Evolutionary conservation across 1,140 invertebrate genomes (phyloP).

Genomic region (Drosophila serrata): DNA sequence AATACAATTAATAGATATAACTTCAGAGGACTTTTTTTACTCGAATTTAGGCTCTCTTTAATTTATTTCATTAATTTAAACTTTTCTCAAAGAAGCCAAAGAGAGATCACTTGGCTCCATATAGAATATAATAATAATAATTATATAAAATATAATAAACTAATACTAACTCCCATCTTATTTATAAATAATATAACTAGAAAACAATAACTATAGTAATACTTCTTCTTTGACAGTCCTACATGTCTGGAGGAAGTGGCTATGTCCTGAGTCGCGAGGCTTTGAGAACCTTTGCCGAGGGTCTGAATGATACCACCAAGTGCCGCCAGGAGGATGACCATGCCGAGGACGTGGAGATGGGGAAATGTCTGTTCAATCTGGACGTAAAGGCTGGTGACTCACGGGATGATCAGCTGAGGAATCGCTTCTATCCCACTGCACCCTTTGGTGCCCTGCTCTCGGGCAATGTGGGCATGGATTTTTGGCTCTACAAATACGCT

Average conservation of each 20-base stretch:
- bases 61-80: no score
- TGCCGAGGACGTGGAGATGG: conserved; percentile 96
- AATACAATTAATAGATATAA: neutral
- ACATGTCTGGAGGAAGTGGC: conserved; percentile 97
- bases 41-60: neutral
- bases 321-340: conserved; percentile 86
- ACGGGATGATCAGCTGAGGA: conserved; percentile 91
- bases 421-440: conserved; percentile 89
- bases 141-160: no score
- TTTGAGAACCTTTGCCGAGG: conserved; percentile 90
- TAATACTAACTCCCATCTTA: no score
- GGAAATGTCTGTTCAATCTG: conserved; percentile 93
- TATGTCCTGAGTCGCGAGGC: conserved; percentile 95
- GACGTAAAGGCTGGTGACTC: conserved; percentile 94
- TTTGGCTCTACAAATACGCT: conserved; percentile 62
- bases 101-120: no score
- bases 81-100: no score
- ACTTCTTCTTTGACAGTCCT: conserved; percentile 87
- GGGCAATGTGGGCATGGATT: conserved; percentile 39
- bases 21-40: neutral
- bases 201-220: neutral
- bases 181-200: neutral
- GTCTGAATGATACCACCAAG: conserved; percentile 86
- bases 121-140: no score
- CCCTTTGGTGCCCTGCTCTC: conserved; percentile 47